These are phyloP conservation scores for Euwallacea fornicatus DNA, from an alignment of 1,140 invertebrate species.

Conservation along the genomic window DNA sequence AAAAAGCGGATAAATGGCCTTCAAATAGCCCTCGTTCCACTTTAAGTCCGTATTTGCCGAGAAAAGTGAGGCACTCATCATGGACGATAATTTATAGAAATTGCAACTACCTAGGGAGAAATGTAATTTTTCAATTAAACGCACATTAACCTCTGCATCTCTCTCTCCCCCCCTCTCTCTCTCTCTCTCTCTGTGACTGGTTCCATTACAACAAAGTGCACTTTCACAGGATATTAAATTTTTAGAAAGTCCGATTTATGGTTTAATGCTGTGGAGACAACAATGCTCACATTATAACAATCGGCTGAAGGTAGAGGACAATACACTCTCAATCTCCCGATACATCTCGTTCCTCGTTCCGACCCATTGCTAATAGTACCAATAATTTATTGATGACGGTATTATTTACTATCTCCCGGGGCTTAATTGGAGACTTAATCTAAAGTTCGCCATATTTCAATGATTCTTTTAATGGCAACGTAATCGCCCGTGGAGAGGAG, in stretches of 20 bases:
- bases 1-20: neutral
- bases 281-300: no score
- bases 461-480: conserved; percentile 1
- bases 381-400: conserved; percentile 6
- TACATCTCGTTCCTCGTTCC: conserved; percentile 4
- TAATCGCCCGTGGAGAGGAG: no score
- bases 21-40: neutral
- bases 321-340: neutral
- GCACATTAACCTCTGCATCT: neutral
- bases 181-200: neutral
- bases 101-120: neutral
- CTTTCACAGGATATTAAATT: conserved; percentile 5
- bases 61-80: no score
- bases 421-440: neutral
- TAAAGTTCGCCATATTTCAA: conserved; percentile 6
- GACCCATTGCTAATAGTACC: neutral
- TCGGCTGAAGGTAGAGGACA: neutral
- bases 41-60: no score
- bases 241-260: conserved; percentile 4
- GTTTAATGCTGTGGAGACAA: no score
- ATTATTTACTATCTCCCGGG: conserved; percentile 4
- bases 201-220: neutral
- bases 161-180: neutral
- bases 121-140: conserved; percentile 1
- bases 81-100: neutral